A percentile compares a stretch with the other conserved stretches of the same genome.
Evolutionary conservation across 2,113 vertebrate genomes (phyloP).

Genomic region (Gadus macrocephalus): DNA sequence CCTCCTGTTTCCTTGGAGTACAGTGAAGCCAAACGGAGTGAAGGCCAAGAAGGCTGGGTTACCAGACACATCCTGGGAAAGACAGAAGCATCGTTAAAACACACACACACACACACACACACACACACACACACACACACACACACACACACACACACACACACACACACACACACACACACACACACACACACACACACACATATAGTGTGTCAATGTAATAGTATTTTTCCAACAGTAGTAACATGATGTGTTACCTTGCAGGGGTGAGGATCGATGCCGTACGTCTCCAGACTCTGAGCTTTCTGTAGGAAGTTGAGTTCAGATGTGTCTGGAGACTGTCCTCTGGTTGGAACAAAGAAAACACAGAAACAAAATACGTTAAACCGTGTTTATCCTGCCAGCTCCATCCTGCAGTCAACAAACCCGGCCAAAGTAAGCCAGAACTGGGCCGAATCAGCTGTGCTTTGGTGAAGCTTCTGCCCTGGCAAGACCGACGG

Average conservation of each 20-base stretch:
- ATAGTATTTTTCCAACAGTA: neutral
- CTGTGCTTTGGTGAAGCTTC: too few species aligned
- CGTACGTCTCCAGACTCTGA: constrained; percentile 92
- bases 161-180: too few species aligned
- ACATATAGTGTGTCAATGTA: too few species aligned
- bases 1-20: constrained; percentile 94
- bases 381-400: too few species aligned
- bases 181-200: too few species aligned
- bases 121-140: too few species aligned
- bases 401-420: too few species aligned
- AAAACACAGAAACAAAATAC: neutral
- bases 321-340: constrained; percentile 88
- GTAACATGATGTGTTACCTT: constrained; percentile 72
- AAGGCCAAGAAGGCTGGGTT: constrained; percentile 95
- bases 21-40: constrained; percentile 96
- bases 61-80: constrained; percentile 89
- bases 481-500: too few species aligned
- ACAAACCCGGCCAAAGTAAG: too few species aligned
- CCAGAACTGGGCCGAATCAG: too few species aligned
- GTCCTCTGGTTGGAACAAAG: constrained; percentile 73
- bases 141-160: too few species aligned
- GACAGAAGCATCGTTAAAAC: neutral
- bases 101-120: too few species aligned
- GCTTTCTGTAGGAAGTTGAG: constrained; percentile 94
- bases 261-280: constrained; percentile 96